Conservation (phyloP, 1,140 invertebrate genomes). For the Zaprionus kolodkinae region DNA sequence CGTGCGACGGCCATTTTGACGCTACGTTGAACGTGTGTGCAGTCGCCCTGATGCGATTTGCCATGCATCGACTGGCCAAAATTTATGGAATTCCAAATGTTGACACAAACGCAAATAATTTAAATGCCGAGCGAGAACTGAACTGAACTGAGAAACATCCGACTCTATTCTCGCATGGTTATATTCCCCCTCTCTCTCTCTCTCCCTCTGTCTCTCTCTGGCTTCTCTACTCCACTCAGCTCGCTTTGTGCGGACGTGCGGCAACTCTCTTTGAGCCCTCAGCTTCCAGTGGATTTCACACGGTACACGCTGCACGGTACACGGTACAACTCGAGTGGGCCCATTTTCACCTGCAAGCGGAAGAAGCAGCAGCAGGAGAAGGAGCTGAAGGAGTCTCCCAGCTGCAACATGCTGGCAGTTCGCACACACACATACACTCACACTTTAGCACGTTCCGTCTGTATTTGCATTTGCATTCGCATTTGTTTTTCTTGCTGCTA, state of each 20-base stretch:
- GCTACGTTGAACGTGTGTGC: constrained; percentile 30
- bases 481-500: constrained; percentile 62
- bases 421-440: not conserved
- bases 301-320: constrained; percentile 59
- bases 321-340: constrained; percentile 58
- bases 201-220: not conserved
- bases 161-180: constrained; percentile 45
- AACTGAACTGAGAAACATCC: constrained; percentile 43
- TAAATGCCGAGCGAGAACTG: constrained; percentile 69
- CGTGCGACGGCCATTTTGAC: constrained; percentile 1
- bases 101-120: constrained; percentile 79
- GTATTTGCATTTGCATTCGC: constrained; percentile 75
- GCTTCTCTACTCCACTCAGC: constrained; percentile 24
- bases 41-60: constrained; percentile 41
- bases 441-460: constrained; percentile 22
- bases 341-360: constrained; percentile 48
- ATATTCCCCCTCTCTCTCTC: not conserved
- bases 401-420: constrained; percentile 37
- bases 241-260: constrained; percentile 44
- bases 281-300: constrained; percentile 75
- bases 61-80: constrained; percentile 52
- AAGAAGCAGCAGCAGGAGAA: not conserved
- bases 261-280: constrained; percentile 56
- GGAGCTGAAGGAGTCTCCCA: not conserved
- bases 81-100: constrained; percentile 78